Evolutionary conservation across 2,888 invertebrate species (phyloP).

Genomic region (Ormyrus pomaceus): DNA sequence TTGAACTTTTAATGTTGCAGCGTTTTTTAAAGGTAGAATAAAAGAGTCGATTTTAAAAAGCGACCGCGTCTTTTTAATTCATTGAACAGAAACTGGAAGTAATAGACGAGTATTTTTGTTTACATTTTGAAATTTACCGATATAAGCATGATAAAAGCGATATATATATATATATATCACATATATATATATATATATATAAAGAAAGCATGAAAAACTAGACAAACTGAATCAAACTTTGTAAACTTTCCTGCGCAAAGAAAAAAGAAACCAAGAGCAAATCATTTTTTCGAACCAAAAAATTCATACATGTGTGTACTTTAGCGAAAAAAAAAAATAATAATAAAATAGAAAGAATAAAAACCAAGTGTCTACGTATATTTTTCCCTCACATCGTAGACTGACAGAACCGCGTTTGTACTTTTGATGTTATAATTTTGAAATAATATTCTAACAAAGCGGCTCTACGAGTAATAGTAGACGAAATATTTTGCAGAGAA

Average conservation of each 20-base stretch:
- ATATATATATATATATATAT: no score
- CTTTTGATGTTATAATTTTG: constrained; percentile 45
- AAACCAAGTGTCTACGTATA: constrained; percentile 52
- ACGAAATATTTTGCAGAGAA: constrained; percentile 54
- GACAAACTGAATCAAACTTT: constrained; percentile 49
- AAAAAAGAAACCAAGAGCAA: constrained; percentile 15
- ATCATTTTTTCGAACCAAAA: constrained; percentile 46
- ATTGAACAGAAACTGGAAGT: constrained; percentile 4
- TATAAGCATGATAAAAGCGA: neutral
- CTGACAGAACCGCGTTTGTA: constrained; percentile 53
- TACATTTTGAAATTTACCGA: constrained; percentile 19
- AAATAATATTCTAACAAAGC: constrained; percentile 30
- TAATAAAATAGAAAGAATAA: constrained; percentile 43
- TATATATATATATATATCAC: no score
- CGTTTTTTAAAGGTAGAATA: constrained; percentile 45
- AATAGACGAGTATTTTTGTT: constrained; percentile 35
- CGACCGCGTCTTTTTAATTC: constrained; percentile 37
- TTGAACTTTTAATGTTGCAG: constrained; percentile 30
- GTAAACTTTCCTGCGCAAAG: constrained; percentile 41
- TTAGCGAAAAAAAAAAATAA: constrained; percentile 27
- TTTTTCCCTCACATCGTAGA: constrained; percentile 51
- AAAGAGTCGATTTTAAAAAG: constrained; percentile 40
- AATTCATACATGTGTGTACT: constrained; percentile 44
- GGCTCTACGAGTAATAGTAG: constrained; percentile 26
- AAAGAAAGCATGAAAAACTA: constrained; percentile 4